These are phyloP conservation scores for Archips crataeganus DNA, from an alignment of 2,888 invertebrate genomes.

Conservation along the genomic window DNA sequence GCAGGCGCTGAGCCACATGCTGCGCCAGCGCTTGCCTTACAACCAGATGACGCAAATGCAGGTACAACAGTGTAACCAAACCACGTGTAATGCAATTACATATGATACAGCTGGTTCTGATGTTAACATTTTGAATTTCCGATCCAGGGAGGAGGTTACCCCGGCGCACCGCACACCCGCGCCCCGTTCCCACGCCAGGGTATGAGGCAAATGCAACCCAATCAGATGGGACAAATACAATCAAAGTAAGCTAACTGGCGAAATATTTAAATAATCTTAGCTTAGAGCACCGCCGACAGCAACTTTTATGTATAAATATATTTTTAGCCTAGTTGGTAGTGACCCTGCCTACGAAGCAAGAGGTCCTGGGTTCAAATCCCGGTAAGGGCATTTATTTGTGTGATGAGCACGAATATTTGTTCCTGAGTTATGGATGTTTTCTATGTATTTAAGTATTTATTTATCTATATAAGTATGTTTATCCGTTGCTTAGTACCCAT, in stretches of 20 bases:
- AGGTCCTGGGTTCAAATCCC: too few relatives aligned
- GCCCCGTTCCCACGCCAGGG: constrained; percentile 75
- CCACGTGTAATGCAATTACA: background rate
- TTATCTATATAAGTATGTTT: too few relatives aligned
- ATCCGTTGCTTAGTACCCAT: too few relatives aligned
- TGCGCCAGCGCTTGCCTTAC: constrained; percentile 90
- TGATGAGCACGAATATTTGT: too few relatives aligned
- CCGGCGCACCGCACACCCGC: constrained; percentile 73
- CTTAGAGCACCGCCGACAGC: background rate
- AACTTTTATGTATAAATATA: background rate
- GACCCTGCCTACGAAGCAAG: too few relatives aligned
- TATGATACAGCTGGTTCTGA: background rate
- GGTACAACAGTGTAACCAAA: constrained; percentile 52
- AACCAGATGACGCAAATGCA: constrained; percentile 83
- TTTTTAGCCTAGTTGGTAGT: too few relatives aligned
- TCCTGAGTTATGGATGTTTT: too few relatives aligned
- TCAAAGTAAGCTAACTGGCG: constrained; percentile 59
- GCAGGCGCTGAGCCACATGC: constrained; percentile 94
- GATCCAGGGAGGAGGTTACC: constrained; percentile 66
- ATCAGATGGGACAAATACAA: constrained; percentile 80
- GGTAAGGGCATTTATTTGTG: too few relatives aligned
- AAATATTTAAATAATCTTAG: background rate
- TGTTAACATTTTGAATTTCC: background rate
- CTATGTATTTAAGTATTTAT: too few relatives aligned
- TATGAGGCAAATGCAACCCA: constrained; percentile 80